Base-by-base conservation (phyloP, 2,113 vertebrate species). In the Corythoichthys intestinalis region DNA sequence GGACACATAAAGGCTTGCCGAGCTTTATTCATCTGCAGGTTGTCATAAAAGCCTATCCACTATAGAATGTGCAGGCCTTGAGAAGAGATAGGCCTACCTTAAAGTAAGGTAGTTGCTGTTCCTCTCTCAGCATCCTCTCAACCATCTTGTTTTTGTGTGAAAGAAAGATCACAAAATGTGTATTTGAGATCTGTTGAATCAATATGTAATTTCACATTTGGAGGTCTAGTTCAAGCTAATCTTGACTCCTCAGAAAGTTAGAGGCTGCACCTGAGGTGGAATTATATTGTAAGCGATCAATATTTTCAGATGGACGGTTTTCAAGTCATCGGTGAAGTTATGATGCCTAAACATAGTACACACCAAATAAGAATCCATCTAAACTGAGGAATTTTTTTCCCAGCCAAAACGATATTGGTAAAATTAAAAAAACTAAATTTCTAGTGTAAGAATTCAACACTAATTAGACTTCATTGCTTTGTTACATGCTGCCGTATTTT, bases 201-300 rank as follows among this genome's bases (percentile, higher is more conserved):
- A 87, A 86, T 83, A 82, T 70, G 66, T 78, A 39, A 83, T 84
- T 84, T 78, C 70, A 68, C 60, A 78, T 80, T 84, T 83, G 39
- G 61, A 79, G 67, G 73, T 70, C 56, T 49, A 78, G 50, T 77
- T 49, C 54, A 74, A 72, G 52, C 20, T 80, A 75, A 80, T 86
- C 71, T 81, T 6, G 2, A 79, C 66, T 63, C 66, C 62, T 73
- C 35, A 70, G 34, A 74, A 75, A 67, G 54, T 80, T 68, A 75
- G 75, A 83, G 46, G 62, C 37, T 46, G 11, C 61, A 47, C 47
- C 54, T 53, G 65, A 66, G 35, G 38, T 72, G 70, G 28, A 77
- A 66, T 78, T 70, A 3, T 60, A 62, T 71, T 70, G 66, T 66
- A 56, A 74, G 73, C 12, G 71, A 71, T 75, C 67, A 67, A 67